Evolutionary conservation across 2,888 invertebrate species (phyloP).

Genomic region (Sminthurides aquaticus): DNA sequence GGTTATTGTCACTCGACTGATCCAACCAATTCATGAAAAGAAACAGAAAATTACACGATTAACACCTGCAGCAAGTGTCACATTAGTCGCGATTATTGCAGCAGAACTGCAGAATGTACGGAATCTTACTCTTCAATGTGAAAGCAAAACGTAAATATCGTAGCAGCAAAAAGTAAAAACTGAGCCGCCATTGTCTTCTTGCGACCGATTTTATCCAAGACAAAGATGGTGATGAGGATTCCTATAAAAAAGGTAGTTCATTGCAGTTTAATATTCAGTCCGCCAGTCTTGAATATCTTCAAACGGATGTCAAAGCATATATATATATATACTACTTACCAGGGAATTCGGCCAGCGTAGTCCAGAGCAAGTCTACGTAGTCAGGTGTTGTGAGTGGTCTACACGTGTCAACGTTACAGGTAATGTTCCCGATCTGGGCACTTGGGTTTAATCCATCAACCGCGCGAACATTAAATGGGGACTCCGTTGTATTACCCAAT

Average conservation of each 20-base stretch:
- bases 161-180: slow-evolving; percentile 71
- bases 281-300: background rate
- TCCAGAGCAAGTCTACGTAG: slow-evolving; percentile 87
- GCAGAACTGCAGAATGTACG: background rate
- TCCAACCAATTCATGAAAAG: no score
- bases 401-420: slow-evolving; percentile 59
- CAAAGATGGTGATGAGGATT: slow-evolving; percentile 77
- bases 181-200: slow-evolving; percentile 92
- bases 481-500: no score
- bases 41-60: slow-evolving; percentile 24
- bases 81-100: background rate
- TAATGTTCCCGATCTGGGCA: background rate
- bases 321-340: slow-evolving; percentile 50
- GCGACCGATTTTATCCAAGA: slow-evolving; percentile 81
- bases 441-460: background rate
- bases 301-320: background rate
- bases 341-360: slow-evolving; percentile 89
- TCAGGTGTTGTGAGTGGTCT: slow-evolving; percentile 70
- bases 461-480: background rate
- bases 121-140: slow-evolving; percentile 54
- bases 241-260: slow-evolving; percentile 51
- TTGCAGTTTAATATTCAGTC: background rate
- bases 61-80: background rate
- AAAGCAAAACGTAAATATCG: slow-evolving; percentile 47
- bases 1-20: slow-evolving; percentile 67